Base-by-base conservation (phyloP, 2,888 invertebrate species). In the Scrobipalpa atriplicella region DNA sequence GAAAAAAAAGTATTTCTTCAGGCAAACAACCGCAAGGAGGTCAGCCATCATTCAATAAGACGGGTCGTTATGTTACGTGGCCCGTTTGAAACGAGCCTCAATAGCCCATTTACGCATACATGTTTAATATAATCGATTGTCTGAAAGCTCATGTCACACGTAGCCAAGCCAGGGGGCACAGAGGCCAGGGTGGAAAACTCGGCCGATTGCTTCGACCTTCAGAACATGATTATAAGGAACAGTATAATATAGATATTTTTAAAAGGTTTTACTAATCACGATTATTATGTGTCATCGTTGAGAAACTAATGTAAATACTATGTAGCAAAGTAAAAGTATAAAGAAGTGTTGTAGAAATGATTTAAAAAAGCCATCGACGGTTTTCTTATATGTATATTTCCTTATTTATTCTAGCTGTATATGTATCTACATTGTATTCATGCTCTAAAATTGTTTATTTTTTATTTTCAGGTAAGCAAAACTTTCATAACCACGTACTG, bases 51-150 rank as follows among this genome's bases (percentile, higher is more conserved):
- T 56, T n/a, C 10, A 21, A 36, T 19, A 56, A 56, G 36, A 56
- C 56, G 29, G 56, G 36, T 36, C 21, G 29, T 36, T 38, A 58
- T 18, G 18, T 58, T 58, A 58, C n/a, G 29, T 38, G 29, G 58
- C 58, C 58, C 29, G 58, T 16, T n/a, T 38, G 36, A 36, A 58
- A 58, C 10, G 58, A 58, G 58, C 19, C 41, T 75, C 68, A 73
- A 75, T 73, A 71, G 71, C 74, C 73, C 76, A 72, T 79, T 74
- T 69, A 43, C 51, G 56, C 68, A 73, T 87, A 77, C 80, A 87
- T 86, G 80, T 85, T 86, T 84, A 77, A 87, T 80, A 69, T 67
- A 82, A 88, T 87, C 80, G 87, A 89, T 88, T 82, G 81, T 79
- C 81, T 72, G 75, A 71, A 72, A 67, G 71, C 73, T 71, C 71